A percentile compares a stretch with the other conserved stretches of the same genome.
Conservation (phyloP, 2,888 invertebrate species). For the Sisyra nigra region DNA sequence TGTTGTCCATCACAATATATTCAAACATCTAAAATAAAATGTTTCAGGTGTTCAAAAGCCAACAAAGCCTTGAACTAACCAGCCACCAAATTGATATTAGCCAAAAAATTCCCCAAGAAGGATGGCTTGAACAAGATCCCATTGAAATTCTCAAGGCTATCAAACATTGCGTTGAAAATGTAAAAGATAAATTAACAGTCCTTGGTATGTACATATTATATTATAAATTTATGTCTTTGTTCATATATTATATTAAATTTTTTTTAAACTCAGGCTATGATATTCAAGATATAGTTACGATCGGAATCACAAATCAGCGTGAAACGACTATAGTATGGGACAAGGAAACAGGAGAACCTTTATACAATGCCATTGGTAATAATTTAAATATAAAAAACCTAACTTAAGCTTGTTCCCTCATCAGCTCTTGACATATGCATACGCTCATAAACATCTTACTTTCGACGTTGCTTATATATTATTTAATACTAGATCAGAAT, state of each 20-base stretch:
- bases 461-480: background rate
- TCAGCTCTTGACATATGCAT: no score
- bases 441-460: no score
- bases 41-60: conserved; percentile 56
- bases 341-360: conserved; percentile 71
- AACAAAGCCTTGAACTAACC: conserved; percentile 60
- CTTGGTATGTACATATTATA: conserved; percentile 30
- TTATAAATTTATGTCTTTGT: background rate
- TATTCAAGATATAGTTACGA: conserved; percentile 55
- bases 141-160: conserved; percentile 67
- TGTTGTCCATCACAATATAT: no score
- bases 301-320: conserved; percentile 93
- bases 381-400: background rate
- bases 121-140: conserved; percentile 92
- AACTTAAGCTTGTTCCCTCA: background rate
- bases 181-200: conserved; percentile 39
- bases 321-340: conserved; percentile 98
- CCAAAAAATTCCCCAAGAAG: conserved; percentile 66
- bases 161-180: conserved; percentile 61
- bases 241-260: background rate
- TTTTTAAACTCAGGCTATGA: conserved; percentile 28
- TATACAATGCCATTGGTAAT: conserved; percentile 83
- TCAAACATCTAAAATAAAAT: conserved; percentile 16
- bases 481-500: background rate
- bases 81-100: conserved; percentile 69